Percentiles rank a stretch among this genome's conserved stretches.
These are phyloP conservation scores for Platyrinchus mystaceus DNA, from an alignment of 2,797 vertebrate species.

Conservation along the genomic window DNA sequence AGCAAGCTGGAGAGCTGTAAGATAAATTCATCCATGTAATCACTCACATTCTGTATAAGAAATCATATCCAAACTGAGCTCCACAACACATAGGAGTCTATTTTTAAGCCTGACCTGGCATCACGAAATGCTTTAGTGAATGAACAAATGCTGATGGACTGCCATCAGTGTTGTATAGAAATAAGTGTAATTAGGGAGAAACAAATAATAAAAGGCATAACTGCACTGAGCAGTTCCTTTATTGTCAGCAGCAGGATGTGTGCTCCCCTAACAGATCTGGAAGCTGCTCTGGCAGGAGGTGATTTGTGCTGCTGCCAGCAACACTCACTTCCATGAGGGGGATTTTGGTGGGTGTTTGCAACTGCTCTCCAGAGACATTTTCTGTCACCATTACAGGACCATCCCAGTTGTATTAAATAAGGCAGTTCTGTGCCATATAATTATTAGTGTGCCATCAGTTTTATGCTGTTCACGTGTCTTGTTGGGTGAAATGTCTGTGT, in stretches of 20 bases:
- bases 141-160: background rate
- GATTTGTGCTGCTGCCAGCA: conserved; percentile 10
- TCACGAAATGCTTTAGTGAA: background rate
- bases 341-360: background rate
- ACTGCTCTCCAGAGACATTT: background rate
- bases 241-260: background rate
- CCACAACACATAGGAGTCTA: background rate
- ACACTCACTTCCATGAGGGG: background rate
- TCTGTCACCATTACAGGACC: background rate
- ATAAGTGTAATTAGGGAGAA: conserved; percentile 26
- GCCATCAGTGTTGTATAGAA: conserved; percentile 6
- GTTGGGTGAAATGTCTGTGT: background rate
- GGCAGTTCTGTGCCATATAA: background rate
- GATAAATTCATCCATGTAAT: background rate
- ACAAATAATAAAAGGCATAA: conserved; percentile 8
- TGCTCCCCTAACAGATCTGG: background rate
- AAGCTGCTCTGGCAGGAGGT: background rate
- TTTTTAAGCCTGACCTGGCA: conserved; percentile 34
- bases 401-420: background rate
- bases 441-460: background rate
- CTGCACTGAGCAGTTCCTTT: background rate
- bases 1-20: conserved; percentile 6
- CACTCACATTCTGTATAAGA: background rate
- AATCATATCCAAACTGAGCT: background rate
- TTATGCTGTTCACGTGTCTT: background rate